phyloP scores from a whole-genome alignment of 2,113 vertebrate genomes.

The Oceanites oceanicus region DNA sequence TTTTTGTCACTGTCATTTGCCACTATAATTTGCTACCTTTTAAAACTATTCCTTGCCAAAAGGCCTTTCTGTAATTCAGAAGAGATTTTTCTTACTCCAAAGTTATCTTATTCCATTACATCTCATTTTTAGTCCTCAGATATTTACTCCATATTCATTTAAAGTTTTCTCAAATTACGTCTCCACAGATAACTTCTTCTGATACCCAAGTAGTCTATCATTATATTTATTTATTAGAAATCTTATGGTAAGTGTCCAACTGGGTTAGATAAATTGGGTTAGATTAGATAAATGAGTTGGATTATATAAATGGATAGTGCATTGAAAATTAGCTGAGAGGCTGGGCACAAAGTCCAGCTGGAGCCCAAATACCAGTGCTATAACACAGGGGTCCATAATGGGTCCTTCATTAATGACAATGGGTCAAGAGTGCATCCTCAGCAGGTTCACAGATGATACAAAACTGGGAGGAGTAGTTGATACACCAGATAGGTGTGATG shows the following conservation, averaged over 20 bases:
- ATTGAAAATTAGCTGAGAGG: background rate
- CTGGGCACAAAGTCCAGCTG: background rate
- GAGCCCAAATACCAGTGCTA: background rate
- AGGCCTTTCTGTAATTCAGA: background rate
- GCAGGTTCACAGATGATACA: background rate
- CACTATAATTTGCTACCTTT: background rate
- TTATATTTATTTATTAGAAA: background rate
- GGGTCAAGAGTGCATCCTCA: background rate
- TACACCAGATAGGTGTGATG: background rate
- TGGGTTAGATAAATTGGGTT: background rate
- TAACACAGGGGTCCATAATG: rapidly evolving
- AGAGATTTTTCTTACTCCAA: background rate
- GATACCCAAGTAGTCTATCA: background rate
- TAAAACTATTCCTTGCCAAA: background rate
- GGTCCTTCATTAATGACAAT: background rate
- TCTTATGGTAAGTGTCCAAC: background rate
- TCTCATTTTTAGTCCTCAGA: background rate
- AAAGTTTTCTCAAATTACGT: background rate
- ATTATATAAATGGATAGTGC: background rate
- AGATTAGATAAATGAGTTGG: background rate
- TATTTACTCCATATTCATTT: background rate
- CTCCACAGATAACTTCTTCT: background rate
- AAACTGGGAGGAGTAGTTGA: background rate
- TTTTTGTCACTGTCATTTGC: background rate
- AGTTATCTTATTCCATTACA: background rate